These are phyloP conservation scores for Leucophenga varia DNA, from an alignment of 1,140 invertebrate genomes.

Conservation along the genomic window DNA sequence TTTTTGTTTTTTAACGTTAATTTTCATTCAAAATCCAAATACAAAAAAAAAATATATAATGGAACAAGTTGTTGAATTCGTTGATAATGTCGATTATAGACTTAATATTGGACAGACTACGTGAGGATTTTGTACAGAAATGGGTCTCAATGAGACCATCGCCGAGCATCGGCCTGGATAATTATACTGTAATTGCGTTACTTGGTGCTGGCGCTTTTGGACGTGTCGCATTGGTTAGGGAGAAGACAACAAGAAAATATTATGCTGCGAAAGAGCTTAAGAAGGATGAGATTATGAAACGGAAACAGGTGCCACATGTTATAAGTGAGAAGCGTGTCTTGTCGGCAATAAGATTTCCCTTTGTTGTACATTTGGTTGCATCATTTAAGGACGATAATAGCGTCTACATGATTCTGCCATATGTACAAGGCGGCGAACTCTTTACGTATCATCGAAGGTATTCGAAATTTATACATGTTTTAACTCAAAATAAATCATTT, in stretches of 20 bases:
- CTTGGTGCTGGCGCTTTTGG: too few relatives aligned
- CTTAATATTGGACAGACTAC: too few relatives aligned
- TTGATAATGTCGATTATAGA: too few relatives aligned
- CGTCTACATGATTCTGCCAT: conserved; percentile 77
- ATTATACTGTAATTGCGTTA: too few relatives aligned
- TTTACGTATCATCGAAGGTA: conserved; percentile 70
- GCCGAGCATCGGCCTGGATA: too few relatives aligned
- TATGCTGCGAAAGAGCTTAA: conserved; percentile 90
- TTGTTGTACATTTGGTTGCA: conserved; percentile 77
- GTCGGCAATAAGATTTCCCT: conserved; percentile 75
- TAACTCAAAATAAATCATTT: not conserved
- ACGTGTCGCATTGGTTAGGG: not conserved
- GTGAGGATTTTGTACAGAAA: too few relatives aligned
- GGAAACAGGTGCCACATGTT: conserved; percentile 82
- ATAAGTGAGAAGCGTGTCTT: conserved; percentile 82
- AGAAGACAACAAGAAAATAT: conserved; percentile 42
- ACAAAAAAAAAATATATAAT: too few relatives aligned
- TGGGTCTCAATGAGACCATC: too few relatives aligned
- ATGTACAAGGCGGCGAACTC: conserved; percentile 78
- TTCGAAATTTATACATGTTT: not conserved
- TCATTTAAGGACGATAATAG: conserved; percentile 84
- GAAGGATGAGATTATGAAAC: conserved; percentile 79
- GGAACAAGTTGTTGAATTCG: too few relatives aligned
- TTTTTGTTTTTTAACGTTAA: too few relatives aligned
- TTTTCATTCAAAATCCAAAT: too few relatives aligned